phyloP scores from a whole-genome alignment of 2,113 vertebrate genomes.

The Microcebus lehilahytsara region DNA sequence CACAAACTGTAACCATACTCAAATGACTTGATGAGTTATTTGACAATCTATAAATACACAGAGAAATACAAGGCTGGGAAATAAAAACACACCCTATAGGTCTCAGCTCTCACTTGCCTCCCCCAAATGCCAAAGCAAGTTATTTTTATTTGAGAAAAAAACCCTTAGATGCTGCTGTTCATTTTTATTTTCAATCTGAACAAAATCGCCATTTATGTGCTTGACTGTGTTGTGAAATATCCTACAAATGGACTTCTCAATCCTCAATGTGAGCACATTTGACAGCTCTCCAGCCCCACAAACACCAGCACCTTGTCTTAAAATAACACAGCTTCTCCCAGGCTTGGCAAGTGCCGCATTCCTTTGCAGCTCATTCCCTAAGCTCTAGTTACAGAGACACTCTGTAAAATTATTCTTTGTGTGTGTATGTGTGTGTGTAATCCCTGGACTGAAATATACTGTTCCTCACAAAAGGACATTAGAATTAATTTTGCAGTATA shows the following conservation, averaged over 20 bases:
- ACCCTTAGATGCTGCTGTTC: neutral
- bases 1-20: conserved; percentile 4
- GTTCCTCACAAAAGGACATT: neutral
- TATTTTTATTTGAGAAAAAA: conserved; percentile 8
- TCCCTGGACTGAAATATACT: neutral
- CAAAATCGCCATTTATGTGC: neutral
- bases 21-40: conserved; percentile 42
- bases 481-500: neutral
- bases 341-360: neutral
- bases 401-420: neutral
- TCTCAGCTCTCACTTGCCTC: neutral
- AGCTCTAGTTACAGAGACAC: neutral
- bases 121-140: conserved; percentile 16
- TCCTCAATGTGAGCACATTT: neutral
- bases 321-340: neutral
- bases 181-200: conserved; percentile 48
- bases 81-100: neutral
- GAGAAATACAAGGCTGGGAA: neutral
- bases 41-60: conserved; percentile 57
- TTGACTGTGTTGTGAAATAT: neutral
- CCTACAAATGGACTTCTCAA: conserved; percentile 10
- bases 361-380: neutral
- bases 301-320: neutral
- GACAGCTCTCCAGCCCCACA: conserved; percentile 14
- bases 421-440: neutral